Percentiles rank a stretch among this genome's conserved stretches.
phyloP scores from a whole-genome alignment of 2,888 invertebrate genomes.

The Hanleya hanleyi region DNA sequence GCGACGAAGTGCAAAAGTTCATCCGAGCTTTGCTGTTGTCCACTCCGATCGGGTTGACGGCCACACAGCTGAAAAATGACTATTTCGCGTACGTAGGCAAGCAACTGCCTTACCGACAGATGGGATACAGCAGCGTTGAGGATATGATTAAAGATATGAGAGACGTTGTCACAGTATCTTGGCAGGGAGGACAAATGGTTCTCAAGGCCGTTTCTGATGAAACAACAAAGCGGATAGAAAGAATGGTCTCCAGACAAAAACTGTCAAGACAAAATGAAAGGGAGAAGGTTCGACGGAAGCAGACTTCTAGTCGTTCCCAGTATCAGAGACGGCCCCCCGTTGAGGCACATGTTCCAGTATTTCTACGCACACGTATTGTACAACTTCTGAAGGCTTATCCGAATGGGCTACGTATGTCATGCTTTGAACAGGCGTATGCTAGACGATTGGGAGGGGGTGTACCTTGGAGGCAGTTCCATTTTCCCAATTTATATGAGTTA shows the following conservation, averaged over 20 bases:
- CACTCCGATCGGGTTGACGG: constrained; percentile 53
- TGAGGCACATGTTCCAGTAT: constrained; percentile 39
- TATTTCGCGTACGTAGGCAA: constrained; percentile 50
- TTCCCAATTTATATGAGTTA: constrained; percentile 43
- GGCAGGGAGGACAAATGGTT: constrained; percentile 47
- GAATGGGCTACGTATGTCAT: constrained; percentile 42
- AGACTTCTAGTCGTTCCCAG: neutral
- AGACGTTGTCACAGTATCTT: constrained; percentile 49
- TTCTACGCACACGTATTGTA: constrained; percentile 43
- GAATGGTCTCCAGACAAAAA: constrained; percentile 57
- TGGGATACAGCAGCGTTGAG: constrained; percentile 53
- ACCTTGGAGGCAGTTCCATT: constrained; percentile 29
- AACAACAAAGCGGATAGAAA: constrained; percentile 56
- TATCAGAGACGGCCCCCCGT: constrained; percentile 6
- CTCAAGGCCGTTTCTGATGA: constrained; percentile 51
- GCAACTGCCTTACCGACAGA: constrained; percentile 46
- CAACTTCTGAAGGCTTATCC: constrained; percentile 45
- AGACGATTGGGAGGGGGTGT: constrained; percentile 40
- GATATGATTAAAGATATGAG: constrained; percentile 51
- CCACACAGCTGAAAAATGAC: constrained; percentile 51
- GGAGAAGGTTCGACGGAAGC: constrained; percentile 34
- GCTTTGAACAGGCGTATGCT: constrained; percentile 48
- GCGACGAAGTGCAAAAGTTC: constrained; percentile 48
- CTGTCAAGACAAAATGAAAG: constrained; percentile 46
- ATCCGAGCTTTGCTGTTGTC: constrained; percentile 58